phyloP scores from a whole-genome alignment of 2,888 invertebrate species.

The Oxytorus armatus region DNA sequence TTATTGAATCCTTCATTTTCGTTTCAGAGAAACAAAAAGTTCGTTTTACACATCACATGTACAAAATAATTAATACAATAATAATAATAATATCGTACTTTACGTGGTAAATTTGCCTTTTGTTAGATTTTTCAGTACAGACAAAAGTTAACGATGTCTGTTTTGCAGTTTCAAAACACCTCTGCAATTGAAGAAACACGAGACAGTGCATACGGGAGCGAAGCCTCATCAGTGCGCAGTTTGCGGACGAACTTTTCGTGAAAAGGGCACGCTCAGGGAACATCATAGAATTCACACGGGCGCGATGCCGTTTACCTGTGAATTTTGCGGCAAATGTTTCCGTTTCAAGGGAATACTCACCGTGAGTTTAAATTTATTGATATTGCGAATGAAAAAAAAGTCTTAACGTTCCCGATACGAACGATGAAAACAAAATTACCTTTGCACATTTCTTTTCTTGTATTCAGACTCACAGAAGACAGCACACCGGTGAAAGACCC shows the following conservation, averaged over 20 bases:
- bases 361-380: constrained; percentile 80
- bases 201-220: constrained; percentile 86
- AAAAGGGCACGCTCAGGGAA: constrained; percentile 90
- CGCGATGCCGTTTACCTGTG: constrained; percentile 91
- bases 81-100: too few species aligned
- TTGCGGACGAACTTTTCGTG: constrained; percentile 87
- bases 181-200: constrained; percentile 86
- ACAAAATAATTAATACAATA: too few species aligned
- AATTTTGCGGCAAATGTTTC: constrained; percentile 91
- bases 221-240: constrained; percentile 88
- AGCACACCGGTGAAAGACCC: constrained; percentile 89
- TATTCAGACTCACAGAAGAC: constrained; percentile 88
- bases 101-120: too few species aligned
- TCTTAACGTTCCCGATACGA: neutral
- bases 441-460: neutral
- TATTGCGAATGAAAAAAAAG: neutral
- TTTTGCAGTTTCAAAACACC: constrained; percentile 85
- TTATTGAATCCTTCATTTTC: too few species aligned
- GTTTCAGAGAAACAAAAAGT: constrained; percentile 31
- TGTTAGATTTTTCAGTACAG: too few species aligned
- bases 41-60: too few species aligned
- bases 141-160: constrained; percentile 12
- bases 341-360: constrained; percentile 91
- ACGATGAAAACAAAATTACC: neutral
- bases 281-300: constrained; percentile 92